phyloP scores from a whole-genome alignment of 2,113 vertebrate genomes.

The Scatophagus argus region DNA sequence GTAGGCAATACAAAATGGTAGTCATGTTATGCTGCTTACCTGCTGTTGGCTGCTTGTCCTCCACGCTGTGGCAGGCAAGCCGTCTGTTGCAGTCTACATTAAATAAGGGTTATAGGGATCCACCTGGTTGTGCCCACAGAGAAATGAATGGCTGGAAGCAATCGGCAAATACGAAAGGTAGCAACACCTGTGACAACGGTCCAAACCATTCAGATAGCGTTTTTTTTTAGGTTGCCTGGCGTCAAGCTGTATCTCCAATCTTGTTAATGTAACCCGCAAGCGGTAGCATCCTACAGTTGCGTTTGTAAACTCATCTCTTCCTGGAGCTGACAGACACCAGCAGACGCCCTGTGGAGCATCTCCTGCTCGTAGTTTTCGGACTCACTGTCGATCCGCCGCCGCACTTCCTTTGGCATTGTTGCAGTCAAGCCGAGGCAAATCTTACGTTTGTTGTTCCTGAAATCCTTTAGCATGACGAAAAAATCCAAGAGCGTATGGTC shows the following conservation, averaged over 20 bases:
- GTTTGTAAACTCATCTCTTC: not conserved
- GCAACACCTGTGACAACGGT: constrained; percentile 37
- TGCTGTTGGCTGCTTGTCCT: constrained; percentile 72
- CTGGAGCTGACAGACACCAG: constrained; percentile 40
- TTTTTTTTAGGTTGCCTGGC: not conserved
- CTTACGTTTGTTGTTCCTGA: constrained; percentile 16
- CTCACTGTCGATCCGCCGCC: constrained; percentile 40
- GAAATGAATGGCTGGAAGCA: not conserved
- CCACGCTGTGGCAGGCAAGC: constrained; percentile 69
- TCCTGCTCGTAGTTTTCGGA: constrained; percentile 45
- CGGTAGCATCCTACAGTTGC: not conserved
- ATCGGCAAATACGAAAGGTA: not conserved
- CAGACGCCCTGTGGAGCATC: constrained; percentile 58
- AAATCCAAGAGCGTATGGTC: constrained; percentile 34
- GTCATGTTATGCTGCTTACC: constrained; percentile 68
- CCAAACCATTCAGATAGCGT: not conserved
- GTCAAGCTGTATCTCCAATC: not conserved
- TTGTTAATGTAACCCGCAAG: too few species aligned
- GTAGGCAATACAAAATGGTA: constrained; percentile 46
- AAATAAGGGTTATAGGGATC: constrained; percentile 27
- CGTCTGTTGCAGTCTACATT: constrained; percentile 71
- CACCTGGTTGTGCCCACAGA: constrained; percentile 28
- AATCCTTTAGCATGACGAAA: constrained; percentile 43
- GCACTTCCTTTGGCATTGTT: constrained; percentile 51
- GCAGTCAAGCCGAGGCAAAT: constrained; percentile 31